Conservation (phyloP, 2,888 invertebrate genomes). For the Actias luna region DNA sequence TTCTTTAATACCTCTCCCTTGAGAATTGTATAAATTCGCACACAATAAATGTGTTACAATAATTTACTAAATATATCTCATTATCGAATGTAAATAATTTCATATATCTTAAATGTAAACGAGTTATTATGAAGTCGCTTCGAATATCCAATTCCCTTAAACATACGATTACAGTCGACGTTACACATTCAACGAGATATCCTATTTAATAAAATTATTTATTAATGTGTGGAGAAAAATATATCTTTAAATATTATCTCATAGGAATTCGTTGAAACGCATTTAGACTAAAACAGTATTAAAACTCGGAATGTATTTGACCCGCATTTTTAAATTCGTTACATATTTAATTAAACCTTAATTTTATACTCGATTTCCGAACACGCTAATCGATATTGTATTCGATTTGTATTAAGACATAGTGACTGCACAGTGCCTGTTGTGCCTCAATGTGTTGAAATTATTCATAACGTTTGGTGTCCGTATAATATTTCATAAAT, state of each 20-base stretch:
- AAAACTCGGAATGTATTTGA: background rate
- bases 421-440: too few species aligned
- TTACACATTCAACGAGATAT: too few species aligned
- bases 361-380: too few species aligned
- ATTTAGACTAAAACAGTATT: background rate
- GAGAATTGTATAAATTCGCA: constrained; percentile 5
- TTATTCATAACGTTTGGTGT: background rate
- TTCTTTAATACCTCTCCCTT: background rate
- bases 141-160: background rate
- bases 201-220: too few species aligned
- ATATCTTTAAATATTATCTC: background rate
- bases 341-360: background rate
- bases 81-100: background rate
- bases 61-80: background rate
- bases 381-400: too few species aligned
- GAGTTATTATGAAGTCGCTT: background rate
- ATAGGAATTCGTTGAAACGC: background rate
- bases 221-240: background rate
- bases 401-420: too few species aligned
- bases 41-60: background rate
- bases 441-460: too few species aligned
- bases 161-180: too few species aligned
- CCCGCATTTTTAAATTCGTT: constrained; percentile 1
- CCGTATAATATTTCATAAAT: background rate
- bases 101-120: background rate